A percentile compares a stretch with the other conserved stretches of the same genome.
Evolutionary conservation across 2,797 vertebrate genomes (phyloP).

Genomic region (Acanthurus leucopareius): DNA sequence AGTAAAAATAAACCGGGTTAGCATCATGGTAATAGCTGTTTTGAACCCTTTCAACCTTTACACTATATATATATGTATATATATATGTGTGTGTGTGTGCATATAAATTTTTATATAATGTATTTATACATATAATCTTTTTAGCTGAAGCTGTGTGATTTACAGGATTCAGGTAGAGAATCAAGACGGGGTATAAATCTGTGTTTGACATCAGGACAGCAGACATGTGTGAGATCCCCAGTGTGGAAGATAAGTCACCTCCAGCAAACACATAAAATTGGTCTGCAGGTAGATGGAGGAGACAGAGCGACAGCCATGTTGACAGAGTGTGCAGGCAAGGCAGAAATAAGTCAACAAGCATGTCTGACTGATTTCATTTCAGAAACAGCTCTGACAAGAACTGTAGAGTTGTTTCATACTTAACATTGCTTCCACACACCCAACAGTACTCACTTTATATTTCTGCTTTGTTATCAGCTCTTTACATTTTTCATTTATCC

Average conservation of each 20-base stretch:
- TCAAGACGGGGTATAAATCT: conserved; percentile 11
- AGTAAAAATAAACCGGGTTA: too few relatives aligned
- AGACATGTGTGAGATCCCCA: conserved; percentile 10
- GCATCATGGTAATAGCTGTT: too few relatives aligned
- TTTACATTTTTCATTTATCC: neutral
- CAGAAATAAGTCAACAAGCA: conserved; percentile 36
- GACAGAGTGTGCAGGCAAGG: neutral
- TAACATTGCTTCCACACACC: conserved; percentile 13
- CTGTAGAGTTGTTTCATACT: conserved; percentile 3
- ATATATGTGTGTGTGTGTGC: too few relatives aligned
- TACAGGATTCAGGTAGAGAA: neutral
- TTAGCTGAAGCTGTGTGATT: neutral
- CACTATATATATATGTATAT: too few relatives aligned
- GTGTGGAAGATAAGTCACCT: conserved; percentile 38
- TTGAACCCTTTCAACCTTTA: too few relatives aligned
- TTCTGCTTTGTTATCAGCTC: conserved; percentile 5
- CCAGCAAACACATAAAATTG: conserved; percentile 26
- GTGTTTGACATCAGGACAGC: conserved; percentile 30
- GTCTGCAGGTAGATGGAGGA: conserved; percentile 27
- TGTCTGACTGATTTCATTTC: conserved; percentile 23
- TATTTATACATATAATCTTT: neutral
- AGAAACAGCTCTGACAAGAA: conserved; percentile 19
- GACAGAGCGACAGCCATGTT: conserved; percentile 35
- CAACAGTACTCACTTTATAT: neutral
- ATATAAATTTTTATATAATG: too few relatives aligned